phyloP scores from a whole-genome alignment of 1,140 invertebrate genomes.

The Parapsyche elsis region DNA sequence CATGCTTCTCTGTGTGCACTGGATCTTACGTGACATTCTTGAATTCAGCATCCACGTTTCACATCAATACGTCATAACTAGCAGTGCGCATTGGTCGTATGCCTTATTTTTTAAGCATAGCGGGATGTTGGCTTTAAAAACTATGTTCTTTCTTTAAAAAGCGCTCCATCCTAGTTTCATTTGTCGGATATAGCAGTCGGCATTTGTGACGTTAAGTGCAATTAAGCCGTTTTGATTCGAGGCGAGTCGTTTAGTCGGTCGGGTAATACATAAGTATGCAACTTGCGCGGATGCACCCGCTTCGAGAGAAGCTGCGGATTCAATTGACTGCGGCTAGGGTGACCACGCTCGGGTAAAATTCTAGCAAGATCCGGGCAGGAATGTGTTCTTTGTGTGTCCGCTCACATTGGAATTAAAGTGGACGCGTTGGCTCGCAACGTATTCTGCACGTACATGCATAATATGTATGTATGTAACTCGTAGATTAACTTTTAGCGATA shows the following conservation, averaged over 20 bases:
- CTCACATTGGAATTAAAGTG: neutral
- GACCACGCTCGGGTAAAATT: neutral
- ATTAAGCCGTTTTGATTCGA: neutral
- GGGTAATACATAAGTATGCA: conserved; percentile 24
- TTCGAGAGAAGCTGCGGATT: conserved; percentile 18
- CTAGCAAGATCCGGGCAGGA: neutral
- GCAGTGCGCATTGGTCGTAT: too few relatives aligned
- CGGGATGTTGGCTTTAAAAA: too few relatives aligned
- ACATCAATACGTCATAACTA: too few relatives aligned
- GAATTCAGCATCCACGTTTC: too few relatives aligned
- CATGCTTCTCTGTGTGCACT: too few relatives aligned
- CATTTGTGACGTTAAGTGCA: neutral
- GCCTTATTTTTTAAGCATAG: too few relatives aligned
- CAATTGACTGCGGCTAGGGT: conserved; percentile 28
- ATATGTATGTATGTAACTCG: too few relatives aligned
- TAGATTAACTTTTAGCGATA: too few relatives aligned
- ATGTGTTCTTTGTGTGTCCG: neutral
- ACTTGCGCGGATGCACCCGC: conserved; percentile 10
- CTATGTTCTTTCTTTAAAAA: too few relatives aligned
- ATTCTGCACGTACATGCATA: neutral
- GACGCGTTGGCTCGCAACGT: neutral
- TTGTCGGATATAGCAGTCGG: too few relatives aligned
- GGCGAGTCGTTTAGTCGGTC: neutral
- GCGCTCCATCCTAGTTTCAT: too few relatives aligned
- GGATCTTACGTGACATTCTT: too few relatives aligned